These are phyloP conservation scores for Vesta saturnalis DNA, from an alignment of 2,888 invertebrate genomes.

Conservation along the genomic window DNA sequence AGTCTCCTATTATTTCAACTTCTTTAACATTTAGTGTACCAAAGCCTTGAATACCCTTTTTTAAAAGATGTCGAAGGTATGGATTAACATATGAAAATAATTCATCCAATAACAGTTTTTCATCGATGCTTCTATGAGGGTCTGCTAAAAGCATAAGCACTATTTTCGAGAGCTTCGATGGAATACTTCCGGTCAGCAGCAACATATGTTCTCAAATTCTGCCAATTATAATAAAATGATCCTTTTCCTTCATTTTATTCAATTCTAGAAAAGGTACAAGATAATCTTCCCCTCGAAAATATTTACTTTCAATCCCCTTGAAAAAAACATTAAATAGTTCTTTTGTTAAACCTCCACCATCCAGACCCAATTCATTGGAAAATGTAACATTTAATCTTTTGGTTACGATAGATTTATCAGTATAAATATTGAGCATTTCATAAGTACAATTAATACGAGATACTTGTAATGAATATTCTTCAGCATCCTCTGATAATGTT, in stretches of 20 bases:
- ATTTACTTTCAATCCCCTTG: background rate
- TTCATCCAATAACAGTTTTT: constrained; percentile 8
- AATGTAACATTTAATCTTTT: constrained; percentile 15
- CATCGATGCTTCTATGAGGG: background rate
- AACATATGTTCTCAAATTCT: constrained; percentile 21
- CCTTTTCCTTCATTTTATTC: constrained; percentile 10
- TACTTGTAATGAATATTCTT: background rate
- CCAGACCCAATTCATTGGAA: constrained; percentile 15
- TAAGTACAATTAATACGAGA: background rate
- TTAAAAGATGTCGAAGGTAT: constrained; percentile 16
- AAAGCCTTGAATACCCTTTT: constrained; percentile 15
- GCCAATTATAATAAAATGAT: constrained; percentile 14
- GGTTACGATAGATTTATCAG: background rate
- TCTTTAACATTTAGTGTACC: constrained; percentile 5
- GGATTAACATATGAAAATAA: constrained; percentile 22
- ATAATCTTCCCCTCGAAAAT: constrained; percentile 18
- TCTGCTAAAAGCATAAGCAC: constrained; percentile 12
- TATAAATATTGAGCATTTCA: constrained; percentile 10
- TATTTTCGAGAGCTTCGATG: constrained; percentile 12
- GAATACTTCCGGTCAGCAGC: constrained; percentile 10
- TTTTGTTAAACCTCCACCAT: constrained; percentile 22
- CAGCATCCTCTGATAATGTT: background rate
- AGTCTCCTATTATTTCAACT: constrained; percentile 1
- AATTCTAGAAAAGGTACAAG: constrained; percentile 15
- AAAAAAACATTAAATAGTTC: constrained; percentile 25